Conservation (phyloP, 2,888 invertebrate species). For the Linnaemya tessellans region DNA sequence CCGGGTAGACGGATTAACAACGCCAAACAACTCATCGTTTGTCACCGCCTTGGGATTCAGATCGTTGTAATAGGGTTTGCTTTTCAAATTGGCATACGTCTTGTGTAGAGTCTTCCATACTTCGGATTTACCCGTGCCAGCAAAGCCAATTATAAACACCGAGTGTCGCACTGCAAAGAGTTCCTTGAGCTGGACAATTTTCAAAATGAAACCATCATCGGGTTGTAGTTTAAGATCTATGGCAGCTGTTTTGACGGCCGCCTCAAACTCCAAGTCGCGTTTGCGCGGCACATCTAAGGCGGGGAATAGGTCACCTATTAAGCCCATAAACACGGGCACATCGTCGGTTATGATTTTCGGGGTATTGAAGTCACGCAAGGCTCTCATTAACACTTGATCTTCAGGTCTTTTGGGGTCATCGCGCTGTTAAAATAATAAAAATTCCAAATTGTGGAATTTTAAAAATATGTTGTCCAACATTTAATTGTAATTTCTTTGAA, state of each 20-base stretch:
- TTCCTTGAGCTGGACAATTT: conserved; percentile 96
- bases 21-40: conserved; percentile 96
- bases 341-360: conserved; percentile 98
- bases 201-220: conserved; percentile 93
- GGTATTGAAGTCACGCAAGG: conserved; percentile 95
- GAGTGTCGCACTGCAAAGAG: conserved; percentile 96
- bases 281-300: conserved; percentile 96
- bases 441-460: too few species aligned
- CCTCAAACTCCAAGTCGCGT: conserved; percentile 92
- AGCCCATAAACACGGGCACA: conserved; percentile 95
- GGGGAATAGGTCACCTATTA: conserved; percentile 96
- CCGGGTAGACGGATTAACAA: conserved; percentile 95
- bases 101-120: conserved; percentile 95
- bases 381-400: conserved; percentile 97
- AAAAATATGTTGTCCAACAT: too few species aligned
- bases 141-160: conserved; percentile 92
- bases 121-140: conserved; percentile 96
- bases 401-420: conserved; percentile 91
- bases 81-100: conserved; percentile 92
- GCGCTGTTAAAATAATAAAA: conserved; percentile 84
- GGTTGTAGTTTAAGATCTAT: conserved; percentile 93
- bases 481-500: too few species aligned
- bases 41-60: conserved; percentile 98
- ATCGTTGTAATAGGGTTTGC: conserved; percentile 93
- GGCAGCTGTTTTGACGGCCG: conserved; percentile 89